phyloP scores from a whole-genome alignment of 64 coral and sea anemone genomes.

The Pocillopora verrucosa region DNA sequence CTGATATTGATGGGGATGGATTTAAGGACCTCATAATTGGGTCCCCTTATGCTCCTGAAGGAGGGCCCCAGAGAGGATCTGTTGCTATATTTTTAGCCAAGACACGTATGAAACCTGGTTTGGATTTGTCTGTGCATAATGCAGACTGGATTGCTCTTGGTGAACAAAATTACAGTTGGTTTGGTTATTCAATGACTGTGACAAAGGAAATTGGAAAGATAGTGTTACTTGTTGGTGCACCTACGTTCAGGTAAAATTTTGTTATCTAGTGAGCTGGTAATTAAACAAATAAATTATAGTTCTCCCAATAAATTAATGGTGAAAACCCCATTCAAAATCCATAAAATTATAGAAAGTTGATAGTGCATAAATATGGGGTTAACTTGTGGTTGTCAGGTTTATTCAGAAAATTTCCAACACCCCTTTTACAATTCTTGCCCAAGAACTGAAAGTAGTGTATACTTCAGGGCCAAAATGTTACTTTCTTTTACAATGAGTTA shows the following conservation, averaged over 20 bases:
- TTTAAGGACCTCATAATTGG: conserved; percentile 91
- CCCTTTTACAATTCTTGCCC: too few relatives aligned
- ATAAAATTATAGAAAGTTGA: too few relatives aligned
- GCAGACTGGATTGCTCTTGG: conserved; percentile 70
- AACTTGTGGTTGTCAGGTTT: too few relatives aligned
- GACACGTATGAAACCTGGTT: conserved; percentile 52
- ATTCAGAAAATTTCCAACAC: too few relatives aligned
- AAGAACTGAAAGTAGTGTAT: too few relatives aligned
- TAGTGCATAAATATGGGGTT: too few relatives aligned
- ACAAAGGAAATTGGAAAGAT: conserved; percentile 27
- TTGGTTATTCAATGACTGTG: conserved; percentile 76
- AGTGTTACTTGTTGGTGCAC: conserved; percentile 72
- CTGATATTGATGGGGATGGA: conserved; percentile 84
- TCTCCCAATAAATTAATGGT: too few relatives aligned
- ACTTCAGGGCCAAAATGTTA: too few relatives aligned
- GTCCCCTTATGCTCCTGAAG: conserved; percentile 85
- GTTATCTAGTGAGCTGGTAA: neutral
- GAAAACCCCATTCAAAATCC: too few relatives aligned
- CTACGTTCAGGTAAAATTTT: conserved; percentile 78
- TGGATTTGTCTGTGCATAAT: conserved; percentile 37
- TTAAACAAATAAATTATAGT: too few relatives aligned
- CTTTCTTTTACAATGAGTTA: too few relatives aligned
- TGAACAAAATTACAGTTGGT: conserved; percentile 96
- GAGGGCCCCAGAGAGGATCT: conserved; percentile 94
- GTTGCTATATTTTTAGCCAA: conserved; percentile 84